Percentiles rank a stretch among this genome's conserved stretches.
These are phyloP conservation scores for Trichonephila clavipes DNA, from an alignment of 1,140 invertebrate genomes.

Conservation along the genomic window DNA sequence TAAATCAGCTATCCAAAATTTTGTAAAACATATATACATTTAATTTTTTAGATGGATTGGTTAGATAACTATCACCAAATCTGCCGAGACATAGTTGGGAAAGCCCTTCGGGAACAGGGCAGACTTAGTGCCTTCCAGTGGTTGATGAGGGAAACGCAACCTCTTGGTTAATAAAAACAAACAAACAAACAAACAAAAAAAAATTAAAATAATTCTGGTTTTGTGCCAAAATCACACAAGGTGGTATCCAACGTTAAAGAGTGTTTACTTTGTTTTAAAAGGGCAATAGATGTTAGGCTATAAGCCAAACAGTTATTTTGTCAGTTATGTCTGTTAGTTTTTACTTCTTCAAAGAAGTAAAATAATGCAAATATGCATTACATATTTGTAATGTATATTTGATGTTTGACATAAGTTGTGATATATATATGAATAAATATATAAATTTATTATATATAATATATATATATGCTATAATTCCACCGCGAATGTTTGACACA, in stretches of 20 bases:
- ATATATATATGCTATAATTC: constrained; percentile 71
- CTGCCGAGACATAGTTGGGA: constrained; percentile 87
- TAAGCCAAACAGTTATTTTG: constrained; percentile 74
- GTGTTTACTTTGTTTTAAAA: constrained; percentile 69
- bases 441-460: constrained; percentile 73
- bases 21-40: neutral
- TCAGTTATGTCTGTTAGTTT: constrained; percentile 59
- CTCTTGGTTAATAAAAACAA: constrained; percentile 81
- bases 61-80: constrained; percentile 89
- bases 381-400: constrained; percentile 76
- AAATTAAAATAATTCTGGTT: constrained; percentile 1
- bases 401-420: constrained; percentile 76
- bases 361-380: constrained; percentile 74
- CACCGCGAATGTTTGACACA: constrained; percentile 43
- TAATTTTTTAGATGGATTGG: constrained; percentile 84
- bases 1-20: neutral
- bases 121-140: constrained; percentile 86
- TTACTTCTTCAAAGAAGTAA: constrained; percentile 73
- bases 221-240: constrained; percentile 70
- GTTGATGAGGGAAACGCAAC: constrained; percentile 88
- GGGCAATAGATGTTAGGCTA: constrained; percentile 73
- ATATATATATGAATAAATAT: constrained; percentile 70
- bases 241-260: constrained; percentile 56
- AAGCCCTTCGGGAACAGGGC: constrained; percentile 85
- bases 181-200: constrained; percentile 39